These are phyloP conservation scores for Alsophila aescularia DNA, from an alignment of 2,888 invertebrate genomes.

Conservation along the genomic window DNA sequence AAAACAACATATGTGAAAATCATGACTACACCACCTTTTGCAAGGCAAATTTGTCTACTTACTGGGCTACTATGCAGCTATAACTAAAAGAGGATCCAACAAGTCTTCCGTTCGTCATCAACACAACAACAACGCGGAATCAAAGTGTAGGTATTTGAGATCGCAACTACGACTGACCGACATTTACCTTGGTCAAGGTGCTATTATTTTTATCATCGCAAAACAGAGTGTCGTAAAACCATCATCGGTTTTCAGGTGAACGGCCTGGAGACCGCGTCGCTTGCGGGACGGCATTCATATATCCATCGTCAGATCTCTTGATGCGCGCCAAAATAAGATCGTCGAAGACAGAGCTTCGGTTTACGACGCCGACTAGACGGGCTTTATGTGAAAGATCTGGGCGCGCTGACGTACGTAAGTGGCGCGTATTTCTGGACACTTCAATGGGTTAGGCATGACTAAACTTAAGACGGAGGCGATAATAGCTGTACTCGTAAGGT, in stretches of 20 bases:
- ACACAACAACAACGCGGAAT: background rate
- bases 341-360: conserved; percentile 70
- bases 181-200: conserved; percentile 68
- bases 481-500: background rate
- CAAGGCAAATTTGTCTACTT: no score
- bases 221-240: conserved; percentile 72
- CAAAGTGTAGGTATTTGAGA: background rate
- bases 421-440: conserved; percentile 66
- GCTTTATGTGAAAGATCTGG: conserved; percentile 49
- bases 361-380: conserved; percentile 71
- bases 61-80: no score
- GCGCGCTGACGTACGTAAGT: conserved; percentile 76
- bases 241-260: conserved; percentile 80
- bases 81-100: no score
- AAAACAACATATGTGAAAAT: no score
- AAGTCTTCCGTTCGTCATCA: no score
- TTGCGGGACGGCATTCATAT: conserved; percentile 78
- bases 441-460: conserved; percentile 37
- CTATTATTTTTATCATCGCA: conserved; percentile 74
- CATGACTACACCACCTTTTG: no score
- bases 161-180: conserved; percentile 49
- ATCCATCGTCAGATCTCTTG: conserved; percentile 78
- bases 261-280: conserved; percentile 71
- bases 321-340: conserved; percentile 84
- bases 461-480: background rate